Percentiles rank a stretch among this genome's conserved stretches.
Conservation (phyloP, 2,797 vertebrate species). For the Intellagama lesueurii region DNA sequence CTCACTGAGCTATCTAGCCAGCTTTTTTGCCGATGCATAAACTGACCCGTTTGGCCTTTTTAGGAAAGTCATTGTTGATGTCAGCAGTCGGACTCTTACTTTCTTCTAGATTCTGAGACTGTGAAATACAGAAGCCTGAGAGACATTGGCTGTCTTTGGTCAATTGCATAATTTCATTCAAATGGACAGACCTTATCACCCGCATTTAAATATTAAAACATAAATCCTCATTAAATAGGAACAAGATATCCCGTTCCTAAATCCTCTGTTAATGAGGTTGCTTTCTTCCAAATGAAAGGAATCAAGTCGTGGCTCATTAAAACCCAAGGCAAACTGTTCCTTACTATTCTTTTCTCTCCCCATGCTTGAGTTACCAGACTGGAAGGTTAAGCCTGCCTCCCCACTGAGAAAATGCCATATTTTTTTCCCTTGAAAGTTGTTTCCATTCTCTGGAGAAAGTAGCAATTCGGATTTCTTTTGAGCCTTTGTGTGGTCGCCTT, state of each 20-base stretch:
- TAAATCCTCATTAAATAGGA: slow-evolving; percentile 62
- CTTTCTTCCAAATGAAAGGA: slow-evolving; percentile 39
- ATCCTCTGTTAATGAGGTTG: slow-evolving; percentile 71
- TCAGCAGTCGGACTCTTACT: neutral
- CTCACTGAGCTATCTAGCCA: too few species aligned
- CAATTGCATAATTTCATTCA: rapidly evolving
- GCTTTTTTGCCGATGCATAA: neutral
- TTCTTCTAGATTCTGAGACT: neutral
- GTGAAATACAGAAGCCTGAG: neutral
- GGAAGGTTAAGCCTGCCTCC: neutral
- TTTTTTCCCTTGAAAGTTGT: neutral
- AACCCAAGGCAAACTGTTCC: slow-evolving; percentile 33
- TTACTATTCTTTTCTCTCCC: rapidly evolving
- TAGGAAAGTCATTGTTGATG: neutral
- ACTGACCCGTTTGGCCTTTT: neutral
- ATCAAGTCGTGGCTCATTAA: slow-evolving; percentile 50
- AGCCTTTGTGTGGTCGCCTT: neutral
- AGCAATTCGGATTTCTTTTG: neutral
- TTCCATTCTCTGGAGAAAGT: neutral
- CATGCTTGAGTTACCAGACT: neutral
- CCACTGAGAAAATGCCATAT: neutral
- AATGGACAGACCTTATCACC: neutral
- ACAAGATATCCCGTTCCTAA: slow-evolving; percentile 40
- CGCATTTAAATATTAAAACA: slow-evolving; percentile 52
- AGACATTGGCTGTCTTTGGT: neutral